These are phyloP conservation scores for Dromiciops gliroides DNA, from an alignment of 2,113 vertebrate species.

Conservation along the genomic window DNA sequence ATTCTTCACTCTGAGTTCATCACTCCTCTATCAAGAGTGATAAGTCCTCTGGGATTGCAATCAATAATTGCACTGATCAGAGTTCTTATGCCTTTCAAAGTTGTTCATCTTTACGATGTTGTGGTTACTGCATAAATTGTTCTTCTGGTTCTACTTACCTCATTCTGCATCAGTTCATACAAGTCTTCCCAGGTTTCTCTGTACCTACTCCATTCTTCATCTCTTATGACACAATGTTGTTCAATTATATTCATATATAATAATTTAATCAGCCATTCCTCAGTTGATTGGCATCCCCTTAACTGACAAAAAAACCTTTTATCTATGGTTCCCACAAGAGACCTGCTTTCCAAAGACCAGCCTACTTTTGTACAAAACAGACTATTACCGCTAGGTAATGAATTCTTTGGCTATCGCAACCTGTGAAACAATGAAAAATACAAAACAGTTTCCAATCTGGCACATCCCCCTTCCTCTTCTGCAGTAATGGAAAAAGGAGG, in stretches of 20 bases:
- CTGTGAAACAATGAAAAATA: neutral
- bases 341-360: neutral
- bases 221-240: neutral
- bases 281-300: neutral
- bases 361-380: neutral
- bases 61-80: neutral
- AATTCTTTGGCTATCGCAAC: neutral
- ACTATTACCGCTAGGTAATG: neutral
- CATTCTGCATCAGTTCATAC: neutral
- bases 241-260: neutral
- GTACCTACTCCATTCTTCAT: neutral
- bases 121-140: neutral
- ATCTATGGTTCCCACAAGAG: neutral
- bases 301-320: neutral
- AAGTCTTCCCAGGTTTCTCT: neutral
- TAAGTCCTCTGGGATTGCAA: neutral
- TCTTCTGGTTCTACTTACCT: neutral
- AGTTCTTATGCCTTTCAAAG: neutral
- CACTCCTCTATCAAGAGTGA: neutral
- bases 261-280: neutral
- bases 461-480: neutral
- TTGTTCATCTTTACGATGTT: neutral
- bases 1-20: neutral
- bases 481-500: neutral
- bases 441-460: neutral